These are phyloP conservation scores for Drosophila kikkawai DNA, from an alignment of 1,140 invertebrate genomes.

Conservation along the genomic window DNA sequence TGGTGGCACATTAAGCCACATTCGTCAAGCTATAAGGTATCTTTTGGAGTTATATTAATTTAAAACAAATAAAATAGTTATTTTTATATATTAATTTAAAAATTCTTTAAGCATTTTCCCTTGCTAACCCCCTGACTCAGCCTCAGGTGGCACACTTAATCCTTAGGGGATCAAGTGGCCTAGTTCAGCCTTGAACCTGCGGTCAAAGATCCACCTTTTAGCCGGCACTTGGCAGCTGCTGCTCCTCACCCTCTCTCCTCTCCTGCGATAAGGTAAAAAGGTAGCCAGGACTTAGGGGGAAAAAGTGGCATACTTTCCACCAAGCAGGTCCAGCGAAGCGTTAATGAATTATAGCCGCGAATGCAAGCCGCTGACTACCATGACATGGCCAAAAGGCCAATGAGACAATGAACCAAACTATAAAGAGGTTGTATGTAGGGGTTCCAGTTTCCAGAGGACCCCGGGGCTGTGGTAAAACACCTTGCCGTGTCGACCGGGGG, in stretches of 20 bases:
- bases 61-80: background rate
- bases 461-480: slow-evolving; percentile 65
- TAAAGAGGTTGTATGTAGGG: slow-evolving; percentile 1
- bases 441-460: slow-evolving; percentile 12
- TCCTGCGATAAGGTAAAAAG: slow-evolving; percentile 31
- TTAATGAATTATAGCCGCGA: slow-evolving; percentile 81
- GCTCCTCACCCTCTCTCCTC: slow-evolving; percentile 38
- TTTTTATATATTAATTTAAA: background rate
- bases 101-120: background rate
- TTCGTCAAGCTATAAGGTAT: slow-evolving; percentile 20
- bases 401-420: slow-evolving; percentile 24
- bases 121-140: background rate
- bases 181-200: slow-evolving; percentile 43
- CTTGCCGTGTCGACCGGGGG: slow-evolving; percentile 47
- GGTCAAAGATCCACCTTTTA: slow-evolving; percentile 30
- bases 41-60: background rate
- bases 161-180: slow-evolving; percentile 18
- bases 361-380: slow-evolving; percentile 52
- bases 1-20: slow-evolving; percentile 67
- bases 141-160: slow-evolving; percentile 6
- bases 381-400: slow-evolving; percentile 29
- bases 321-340: slow-evolving; percentile 62
- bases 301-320: slow-evolving; percentile 77
- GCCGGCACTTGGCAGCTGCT: slow-evolving; percentile 61
- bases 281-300: slow-evolving; percentile 32